Conservation (phyloP, 2,888 invertebrate genomes). For the Chrysina gloriosa region DNA sequence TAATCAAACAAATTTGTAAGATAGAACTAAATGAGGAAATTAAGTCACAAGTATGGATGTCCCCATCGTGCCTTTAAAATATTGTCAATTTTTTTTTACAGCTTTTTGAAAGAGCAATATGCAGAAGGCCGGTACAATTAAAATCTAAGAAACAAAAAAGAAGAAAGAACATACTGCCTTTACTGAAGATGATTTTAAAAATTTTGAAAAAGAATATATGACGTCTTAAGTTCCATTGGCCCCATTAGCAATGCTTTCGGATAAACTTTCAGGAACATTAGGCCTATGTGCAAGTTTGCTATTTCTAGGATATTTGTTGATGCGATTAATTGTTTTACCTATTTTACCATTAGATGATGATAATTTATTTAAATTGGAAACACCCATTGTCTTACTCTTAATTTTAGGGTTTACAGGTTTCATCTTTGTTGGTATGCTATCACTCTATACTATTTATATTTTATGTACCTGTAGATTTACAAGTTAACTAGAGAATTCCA, state of each 20-base stretch:
- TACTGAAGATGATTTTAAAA: conserved; percentile 76
- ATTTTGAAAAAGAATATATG: conserved; percentile 75
- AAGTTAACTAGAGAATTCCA: no score
- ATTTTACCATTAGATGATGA: conserved; percentile 58
- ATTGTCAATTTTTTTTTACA: conserved; percentile 55
- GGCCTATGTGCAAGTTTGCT: conserved; percentile 52
- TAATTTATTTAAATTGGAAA: conserved; percentile 49
- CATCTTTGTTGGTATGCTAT: conserved; percentile 57
- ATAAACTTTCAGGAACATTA: conserved; percentile 52
- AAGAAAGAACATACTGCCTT: conserved; percentile 72
- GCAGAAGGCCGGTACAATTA: conserved; percentile 66
- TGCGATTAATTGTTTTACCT: conserved; percentile 58
- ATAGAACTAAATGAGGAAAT: conserved; percentile 57
- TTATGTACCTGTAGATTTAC: no score
- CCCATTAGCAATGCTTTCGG: conserved; percentile 56
- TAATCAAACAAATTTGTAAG: conserved; percentile 56
- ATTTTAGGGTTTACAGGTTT: conserved; percentile 57
- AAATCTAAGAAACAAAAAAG: conserved; percentile 60
- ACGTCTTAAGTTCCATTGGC: conserved; percentile 51
- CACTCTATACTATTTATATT: conserved; percentile 56
- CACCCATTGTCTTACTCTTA: conserved; percentile 55
- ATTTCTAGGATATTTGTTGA: conserved; percentile 55
- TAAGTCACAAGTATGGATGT: conserved; percentile 51
- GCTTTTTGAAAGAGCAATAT: conserved; percentile 70
- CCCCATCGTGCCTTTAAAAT: not conserved